Percentiles rank a stretch among this genome's conserved stretches.
Conservation (phyloP, 2,888 invertebrate genomes). For the Tigriopus californicus region DNA sequence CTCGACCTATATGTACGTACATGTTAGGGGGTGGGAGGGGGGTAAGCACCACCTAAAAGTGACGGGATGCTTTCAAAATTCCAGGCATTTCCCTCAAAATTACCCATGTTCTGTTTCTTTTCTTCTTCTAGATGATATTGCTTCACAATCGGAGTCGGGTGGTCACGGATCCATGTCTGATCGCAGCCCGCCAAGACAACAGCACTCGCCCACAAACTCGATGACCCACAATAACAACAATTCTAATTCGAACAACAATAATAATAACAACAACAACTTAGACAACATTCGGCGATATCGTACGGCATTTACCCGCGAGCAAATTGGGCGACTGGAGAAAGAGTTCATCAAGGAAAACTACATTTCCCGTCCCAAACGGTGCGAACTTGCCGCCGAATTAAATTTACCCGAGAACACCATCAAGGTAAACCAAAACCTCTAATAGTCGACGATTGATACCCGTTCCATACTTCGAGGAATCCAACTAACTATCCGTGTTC, state of each 20-base stretch:
- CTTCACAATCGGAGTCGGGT: no score
- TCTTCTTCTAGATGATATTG: no score
- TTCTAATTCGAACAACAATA: not conserved
- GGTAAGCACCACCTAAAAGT: no score
- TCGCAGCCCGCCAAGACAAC: no score
- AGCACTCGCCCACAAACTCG: not conserved
- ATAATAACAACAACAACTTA: not conserved
- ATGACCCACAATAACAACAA: not conserved
- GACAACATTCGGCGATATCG: slow-evolving; percentile 63
- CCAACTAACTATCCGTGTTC: not conserved
- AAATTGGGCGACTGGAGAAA: slow-evolving; percentile 71
- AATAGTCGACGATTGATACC: not conserved
- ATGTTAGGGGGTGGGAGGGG: no score
- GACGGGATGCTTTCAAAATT: no score
- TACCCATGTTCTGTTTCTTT: no score
- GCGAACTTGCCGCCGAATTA: slow-evolving; percentile 79
- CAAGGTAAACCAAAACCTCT: slow-evolving; percentile 69
- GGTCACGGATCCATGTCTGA: no score
- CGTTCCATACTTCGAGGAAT: not conserved
- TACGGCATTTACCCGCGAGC: slow-evolving; percentile 91
- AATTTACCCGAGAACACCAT: slow-evolving; percentile 92
- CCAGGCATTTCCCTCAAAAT: no score
- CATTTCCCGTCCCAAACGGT: slow-evolving; percentile 79
- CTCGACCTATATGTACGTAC: no score
- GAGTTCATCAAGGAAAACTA: slow-evolving; percentile 96